These are phyloP conservation scores for Nasonia giraulti DNA, from an alignment of 1,140 invertebrate genomes.

Conservation along the genomic window DNA sequence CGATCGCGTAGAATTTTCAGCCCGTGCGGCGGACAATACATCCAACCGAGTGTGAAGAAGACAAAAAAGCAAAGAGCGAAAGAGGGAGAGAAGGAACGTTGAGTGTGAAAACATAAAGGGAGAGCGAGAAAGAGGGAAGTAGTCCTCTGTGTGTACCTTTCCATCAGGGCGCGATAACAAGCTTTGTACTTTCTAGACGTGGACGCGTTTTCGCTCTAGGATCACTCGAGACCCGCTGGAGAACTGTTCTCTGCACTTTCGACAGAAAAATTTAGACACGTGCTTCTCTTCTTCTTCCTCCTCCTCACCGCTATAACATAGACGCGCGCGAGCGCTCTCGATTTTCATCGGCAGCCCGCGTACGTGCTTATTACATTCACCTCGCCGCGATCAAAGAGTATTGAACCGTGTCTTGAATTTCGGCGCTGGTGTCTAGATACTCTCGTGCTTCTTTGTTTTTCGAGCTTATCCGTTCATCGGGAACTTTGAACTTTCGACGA, in stretches of 20 bases:
- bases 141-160: slow-evolving; percentile 34
- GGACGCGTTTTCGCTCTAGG: slow-evolving; percentile 57
- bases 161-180: slow-evolving; percentile 64
- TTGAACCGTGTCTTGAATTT: not conserved
- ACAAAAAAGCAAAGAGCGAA: slow-evolving; percentile 3
- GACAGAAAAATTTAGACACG: slow-evolving; percentile 57
- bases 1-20: not conserved
- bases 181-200: slow-evolving; percentile 61
- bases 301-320: not conserved
- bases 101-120: not conserved
- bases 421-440: not conserved
- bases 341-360: slow-evolving; percentile 4
- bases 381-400: not conserved
- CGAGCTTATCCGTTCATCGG: not conserved
- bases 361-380: slow-evolving; percentile 29
- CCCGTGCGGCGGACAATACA: not conserved
- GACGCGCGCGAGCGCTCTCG: not conserved
- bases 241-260: slow-evolving; percentile 54
- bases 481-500: not conserved
- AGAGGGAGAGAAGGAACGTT: not conserved
- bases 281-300: slow-evolving; percentile 29
- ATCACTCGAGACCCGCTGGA: slow-evolving; percentile 63
- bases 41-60: not conserved
- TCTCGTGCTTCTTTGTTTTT: too few species aligned
- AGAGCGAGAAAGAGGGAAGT: not conserved